phyloP scores from a whole-genome alignment of 1,140 invertebrate species.

The Apis florea region DNA sequence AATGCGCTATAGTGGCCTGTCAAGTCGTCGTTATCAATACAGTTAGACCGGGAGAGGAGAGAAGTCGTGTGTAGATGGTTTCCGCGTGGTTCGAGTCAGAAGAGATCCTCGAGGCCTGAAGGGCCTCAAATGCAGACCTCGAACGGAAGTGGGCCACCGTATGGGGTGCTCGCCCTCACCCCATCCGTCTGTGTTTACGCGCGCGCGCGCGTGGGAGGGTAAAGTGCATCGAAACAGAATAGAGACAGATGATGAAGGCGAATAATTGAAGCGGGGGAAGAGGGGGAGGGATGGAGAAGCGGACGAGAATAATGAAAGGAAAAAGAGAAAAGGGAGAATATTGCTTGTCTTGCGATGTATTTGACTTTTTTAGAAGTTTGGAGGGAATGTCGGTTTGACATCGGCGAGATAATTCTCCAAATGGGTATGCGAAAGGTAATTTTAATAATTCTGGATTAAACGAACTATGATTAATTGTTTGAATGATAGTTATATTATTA shows the following conservation, averaged over 20 bases:
- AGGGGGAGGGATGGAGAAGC: not conserved
- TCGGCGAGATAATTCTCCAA: not conserved
- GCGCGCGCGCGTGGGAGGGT: not conserved
- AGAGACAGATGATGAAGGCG: constrained; percentile 24
- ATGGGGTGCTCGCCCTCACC: not conserved
- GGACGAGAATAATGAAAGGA: not conserved
- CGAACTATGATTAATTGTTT: too few species aligned
- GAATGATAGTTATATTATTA: too few species aligned
- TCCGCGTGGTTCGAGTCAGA: constrained; percentile 22
- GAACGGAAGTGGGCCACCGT: constrained; percentile 35
- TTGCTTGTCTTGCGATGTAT: constrained; percentile 11
- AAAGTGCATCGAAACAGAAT: constrained; percentile 20
- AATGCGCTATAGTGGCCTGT: constrained; percentile 19
- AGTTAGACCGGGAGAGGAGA: not conserved
- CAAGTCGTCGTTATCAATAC: constrained; percentile 29
- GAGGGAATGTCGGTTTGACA: not conserved
- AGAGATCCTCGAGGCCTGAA: constrained; percentile 51
- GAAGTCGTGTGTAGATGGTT: constrained; percentile 13
- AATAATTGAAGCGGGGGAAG: constrained; percentile 37
- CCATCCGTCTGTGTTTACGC: not conserved
- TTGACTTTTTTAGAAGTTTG: constrained; percentile 15
- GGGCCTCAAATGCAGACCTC: constrained; percentile 51
- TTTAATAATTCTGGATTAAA: too few species aligned
- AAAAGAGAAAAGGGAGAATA: not conserved
- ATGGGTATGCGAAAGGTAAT: too few species aligned